Evolutionary conservation across 2,113 vertebrate genomes (phyloP).

Genomic region (Pseudorhombus dupliciocellatus): DNA sequence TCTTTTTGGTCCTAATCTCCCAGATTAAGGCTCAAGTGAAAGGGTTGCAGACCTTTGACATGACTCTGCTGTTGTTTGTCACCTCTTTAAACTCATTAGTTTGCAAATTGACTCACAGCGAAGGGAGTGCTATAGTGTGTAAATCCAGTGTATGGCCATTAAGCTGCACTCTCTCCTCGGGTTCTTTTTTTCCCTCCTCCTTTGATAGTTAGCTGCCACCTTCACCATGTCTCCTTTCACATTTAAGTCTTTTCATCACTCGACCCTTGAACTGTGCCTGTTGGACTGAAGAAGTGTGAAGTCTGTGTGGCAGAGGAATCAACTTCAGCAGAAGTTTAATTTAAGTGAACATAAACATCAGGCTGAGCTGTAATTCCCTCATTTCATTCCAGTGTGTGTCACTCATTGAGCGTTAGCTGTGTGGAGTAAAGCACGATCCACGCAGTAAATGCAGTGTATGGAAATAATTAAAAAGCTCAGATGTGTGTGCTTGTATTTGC

Average conservation of each 20-base stretch:
- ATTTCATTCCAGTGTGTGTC: too few relatives aligned
- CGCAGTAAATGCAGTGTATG: too few relatives aligned
- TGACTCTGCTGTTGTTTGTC: constrained; percentile 19
- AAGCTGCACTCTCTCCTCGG: background rate
- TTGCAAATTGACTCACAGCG: constrained; percentile 2
- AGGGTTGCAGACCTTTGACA: constrained; percentile 38
- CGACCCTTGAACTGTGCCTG: too few relatives aligned
- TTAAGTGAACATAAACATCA: too few relatives aligned
- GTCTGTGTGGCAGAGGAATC: too few relatives aligned
- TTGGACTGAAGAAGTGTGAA: too few relatives aligned
- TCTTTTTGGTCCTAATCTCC: constrained; percentile 12
- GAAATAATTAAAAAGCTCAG: too few relatives aligned
- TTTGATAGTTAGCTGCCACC: background rate
- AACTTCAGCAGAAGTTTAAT: too few relatives aligned
- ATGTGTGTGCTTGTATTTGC: too few relatives aligned
- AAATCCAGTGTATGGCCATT: constrained; percentile 28
- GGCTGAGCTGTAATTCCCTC: too few relatives aligned
- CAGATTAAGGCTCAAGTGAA: constrained; percentile 8
- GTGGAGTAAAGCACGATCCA: too few relatives aligned
- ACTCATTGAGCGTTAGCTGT: too few relatives aligned
- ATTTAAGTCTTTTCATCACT: background rate
- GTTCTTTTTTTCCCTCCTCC: background rate
- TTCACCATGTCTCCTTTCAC: background rate
- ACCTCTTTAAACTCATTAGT: constrained; percentile 33
- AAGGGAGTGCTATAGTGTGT: background rate